Evolutionary conservation across 2,113 vertebrate species (phyloP).

Genomic region (Illadopsis cleaveri): DNA sequence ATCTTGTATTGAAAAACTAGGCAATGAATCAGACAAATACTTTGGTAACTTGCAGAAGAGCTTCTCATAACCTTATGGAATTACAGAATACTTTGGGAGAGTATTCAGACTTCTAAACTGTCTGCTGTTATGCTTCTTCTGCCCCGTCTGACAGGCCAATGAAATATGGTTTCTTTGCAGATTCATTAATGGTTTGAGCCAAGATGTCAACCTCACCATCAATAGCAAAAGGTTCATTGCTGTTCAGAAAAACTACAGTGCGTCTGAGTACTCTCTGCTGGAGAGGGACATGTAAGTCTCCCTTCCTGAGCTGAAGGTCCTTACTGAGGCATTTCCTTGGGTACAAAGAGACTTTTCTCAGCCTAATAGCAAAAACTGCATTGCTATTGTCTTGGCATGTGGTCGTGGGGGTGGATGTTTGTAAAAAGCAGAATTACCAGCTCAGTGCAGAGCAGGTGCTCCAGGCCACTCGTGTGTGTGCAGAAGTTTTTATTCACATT

Average conservation of each 20-base stretch:
- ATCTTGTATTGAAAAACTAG: background rate
- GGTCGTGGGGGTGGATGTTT: background rate
- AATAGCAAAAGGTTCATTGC: slow-evolving; percentile 24
- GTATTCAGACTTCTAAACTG: background rate
- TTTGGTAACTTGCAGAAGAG: background rate
- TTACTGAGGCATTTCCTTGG: background rate
- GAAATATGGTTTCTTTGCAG: slow-evolving; percentile 71
- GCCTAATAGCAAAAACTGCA: background rate
- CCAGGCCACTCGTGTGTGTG: accelerated
- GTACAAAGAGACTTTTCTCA: background rate
- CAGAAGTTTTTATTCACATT: background rate
- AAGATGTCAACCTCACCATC: slow-evolving; percentile 76
- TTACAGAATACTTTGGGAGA: background rate
- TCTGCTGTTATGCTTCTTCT: background rate
- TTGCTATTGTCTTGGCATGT: background rate
- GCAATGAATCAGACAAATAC: background rate
- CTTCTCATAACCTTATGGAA: background rate
- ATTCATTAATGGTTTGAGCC: slow-evolving; percentile 83
- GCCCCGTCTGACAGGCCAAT: background rate
- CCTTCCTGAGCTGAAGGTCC: background rate
- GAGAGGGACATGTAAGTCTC: slow-evolving; percentile 82
- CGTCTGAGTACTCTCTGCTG: slow-evolving; percentile 74
- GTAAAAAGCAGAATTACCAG: background rate
- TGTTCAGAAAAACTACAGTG: slow-evolving; percentile 51
- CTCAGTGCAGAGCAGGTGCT: background rate